Evolutionary conservation across 2,797 vertebrate genomes (phyloP).

Genomic region (Sebastes alutus): DNA sequence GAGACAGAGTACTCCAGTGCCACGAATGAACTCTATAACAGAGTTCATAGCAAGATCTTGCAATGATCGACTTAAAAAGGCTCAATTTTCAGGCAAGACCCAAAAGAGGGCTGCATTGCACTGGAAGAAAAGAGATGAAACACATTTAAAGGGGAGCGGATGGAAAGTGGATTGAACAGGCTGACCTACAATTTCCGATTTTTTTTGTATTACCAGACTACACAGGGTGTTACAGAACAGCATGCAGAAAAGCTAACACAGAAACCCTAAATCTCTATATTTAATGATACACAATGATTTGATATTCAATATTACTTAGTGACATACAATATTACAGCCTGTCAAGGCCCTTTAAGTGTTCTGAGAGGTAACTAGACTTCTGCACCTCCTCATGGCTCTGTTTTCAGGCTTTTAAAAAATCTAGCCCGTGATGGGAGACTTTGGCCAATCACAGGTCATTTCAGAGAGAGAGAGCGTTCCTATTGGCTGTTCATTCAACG

Average conservation of each 20-base stretch:
- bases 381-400: too few relatives aligned
- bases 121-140: constrained; percentile 28
- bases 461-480: too few relatives aligned
- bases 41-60: constrained; percentile 37
- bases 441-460: too few relatives aligned
- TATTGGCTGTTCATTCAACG: too few relatives aligned
- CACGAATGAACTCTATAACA: constrained; percentile 38
- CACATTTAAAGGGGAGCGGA: constrained; percentile 11
- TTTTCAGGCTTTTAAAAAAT: too few relatives aligned
- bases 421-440: too few relatives aligned
- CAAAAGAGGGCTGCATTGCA: neutral
- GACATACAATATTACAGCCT: neutral
- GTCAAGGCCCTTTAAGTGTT: neutral
- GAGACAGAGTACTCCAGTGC: constrained; percentile 18
- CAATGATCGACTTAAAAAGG: constrained; percentile 35
- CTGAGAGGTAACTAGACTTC: too few relatives aligned
- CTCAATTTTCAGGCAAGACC: constrained; percentile 44
- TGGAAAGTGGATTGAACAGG: constrained; percentile 11
- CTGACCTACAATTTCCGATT: neutral
- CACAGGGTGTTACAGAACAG: neutral
- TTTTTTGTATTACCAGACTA: neutral
- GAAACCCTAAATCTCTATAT: neutral
- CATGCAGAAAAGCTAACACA: neutral
- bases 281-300: neutral
- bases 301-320: neutral